Percentiles rank a stretch among this genome's conserved stretches.
These are phyloP conservation scores for Cephus rjabovi DNA, from an alignment of 2,888 invertebrate species.

Conservation along the genomic window DNA sequence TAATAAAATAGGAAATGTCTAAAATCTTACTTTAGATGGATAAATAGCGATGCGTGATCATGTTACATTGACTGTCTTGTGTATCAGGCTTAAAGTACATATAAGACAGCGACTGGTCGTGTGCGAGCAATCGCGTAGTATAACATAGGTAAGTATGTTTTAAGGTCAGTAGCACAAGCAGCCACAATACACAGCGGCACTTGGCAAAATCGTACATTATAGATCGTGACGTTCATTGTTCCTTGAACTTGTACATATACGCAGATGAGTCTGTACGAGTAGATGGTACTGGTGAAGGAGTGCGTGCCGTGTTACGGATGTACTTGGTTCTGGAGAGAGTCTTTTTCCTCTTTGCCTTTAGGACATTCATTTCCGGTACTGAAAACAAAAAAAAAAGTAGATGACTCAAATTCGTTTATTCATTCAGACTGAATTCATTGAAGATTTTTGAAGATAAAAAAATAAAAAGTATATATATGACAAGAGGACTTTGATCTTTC, in stretches of 20 bases:
- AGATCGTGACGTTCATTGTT: constrained; percentile 60
- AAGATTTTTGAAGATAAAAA: not conserved
- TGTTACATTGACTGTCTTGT: constrained; percentile 2
- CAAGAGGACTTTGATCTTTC: not conserved
- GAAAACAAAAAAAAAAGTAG: not conserved
- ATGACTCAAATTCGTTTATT: not conserved
- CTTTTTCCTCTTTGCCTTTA: not conserved
- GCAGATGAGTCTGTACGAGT: not conserved
- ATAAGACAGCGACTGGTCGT: not conserved
- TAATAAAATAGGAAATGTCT: not conserved
- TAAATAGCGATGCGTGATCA: not conserved
- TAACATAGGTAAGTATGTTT: constrained; percentile 65
- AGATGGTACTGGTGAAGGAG: constrained; percentile 21
- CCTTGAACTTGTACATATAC: constrained; percentile 57
- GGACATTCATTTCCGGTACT: not conserved
- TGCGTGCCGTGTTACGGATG: not conserved
- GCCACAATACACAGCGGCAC: constrained; percentile 36
- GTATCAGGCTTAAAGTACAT: not conserved
- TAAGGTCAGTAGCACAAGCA: constrained; percentile 62
- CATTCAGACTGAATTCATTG: not conserved
- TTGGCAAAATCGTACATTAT: constrained; percentile 59
- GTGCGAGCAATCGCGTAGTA: constrained; percentile 45
- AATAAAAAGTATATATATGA: not conserved
- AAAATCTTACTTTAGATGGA: not conserved
- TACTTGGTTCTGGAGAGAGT: not conserved